phyloP scores from a whole-genome alignment of 2,113 vertebrate species.

The Scopus umbretta region DNA sequence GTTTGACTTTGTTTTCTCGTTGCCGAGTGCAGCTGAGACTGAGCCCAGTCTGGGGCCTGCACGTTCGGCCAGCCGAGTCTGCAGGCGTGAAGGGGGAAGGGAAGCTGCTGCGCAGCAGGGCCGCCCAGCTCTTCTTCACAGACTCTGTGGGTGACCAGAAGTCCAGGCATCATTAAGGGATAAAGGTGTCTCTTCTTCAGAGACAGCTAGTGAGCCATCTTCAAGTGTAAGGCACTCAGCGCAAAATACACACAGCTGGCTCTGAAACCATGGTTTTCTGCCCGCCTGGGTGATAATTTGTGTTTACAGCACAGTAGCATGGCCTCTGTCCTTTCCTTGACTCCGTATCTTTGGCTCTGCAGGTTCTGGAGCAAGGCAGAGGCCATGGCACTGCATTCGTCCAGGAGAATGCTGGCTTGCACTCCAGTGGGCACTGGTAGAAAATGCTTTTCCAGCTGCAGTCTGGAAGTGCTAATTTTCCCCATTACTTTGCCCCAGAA shows the following conservation, averaged over 20 bases:
- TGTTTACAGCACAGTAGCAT: background rate
- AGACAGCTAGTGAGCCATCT: background rate
- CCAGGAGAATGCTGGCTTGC: background rate
- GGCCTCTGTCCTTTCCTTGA: background rate
- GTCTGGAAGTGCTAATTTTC: background rate
- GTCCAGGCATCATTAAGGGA: background rate
- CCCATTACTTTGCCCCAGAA: background rate
- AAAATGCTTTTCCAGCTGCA: background rate
- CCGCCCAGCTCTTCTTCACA: background rate
- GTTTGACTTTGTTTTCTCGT: constrained; percentile 54
- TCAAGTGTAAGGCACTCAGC: background rate
- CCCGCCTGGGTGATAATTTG: background rate
- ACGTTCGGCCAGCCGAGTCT: rapidly evolving
- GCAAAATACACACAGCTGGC: background rate
- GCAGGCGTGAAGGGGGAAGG: background rate
- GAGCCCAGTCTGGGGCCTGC: background rate
- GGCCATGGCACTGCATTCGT: background rate
- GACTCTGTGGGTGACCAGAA: background rate
- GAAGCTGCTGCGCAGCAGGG: background rate
- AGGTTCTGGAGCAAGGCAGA: background rate
- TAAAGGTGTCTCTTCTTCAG: background rate
- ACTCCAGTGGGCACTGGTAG: background rate
- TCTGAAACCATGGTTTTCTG: background rate
- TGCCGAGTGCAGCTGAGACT: constrained; percentile 8
- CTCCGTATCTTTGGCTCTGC: background rate